Conservation (phyloP, 2,113 vertebrate species). For the Ophthalmolycus amberensis region DNA sequence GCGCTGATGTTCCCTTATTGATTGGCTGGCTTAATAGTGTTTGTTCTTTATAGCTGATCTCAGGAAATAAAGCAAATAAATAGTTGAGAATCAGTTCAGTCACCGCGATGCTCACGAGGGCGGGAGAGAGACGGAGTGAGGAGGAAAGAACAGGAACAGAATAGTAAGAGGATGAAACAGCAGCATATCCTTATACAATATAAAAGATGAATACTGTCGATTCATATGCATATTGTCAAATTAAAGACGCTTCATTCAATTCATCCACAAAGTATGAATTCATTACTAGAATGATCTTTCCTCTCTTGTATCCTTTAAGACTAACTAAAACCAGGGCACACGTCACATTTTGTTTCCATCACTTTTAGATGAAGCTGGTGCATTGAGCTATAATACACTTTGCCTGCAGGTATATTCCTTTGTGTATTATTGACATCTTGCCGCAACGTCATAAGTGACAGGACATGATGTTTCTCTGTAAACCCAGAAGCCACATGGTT, state of each 20-base stretch:
- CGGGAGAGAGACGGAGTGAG: conserved; percentile 49
- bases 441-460: conserved; percentile 26
- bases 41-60: conserved; percentile 87
- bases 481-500: conserved; percentile 55
- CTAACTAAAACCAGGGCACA: conserved; percentile 16
- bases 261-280: conserved; percentile 5
- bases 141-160: conserved; percentile 27
- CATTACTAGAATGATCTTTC: background rate
- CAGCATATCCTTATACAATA: conserved; percentile 38
- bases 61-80: conserved; percentile 86
- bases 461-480: conserved; percentile 46
- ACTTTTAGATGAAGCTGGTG: conserved; percentile 5
- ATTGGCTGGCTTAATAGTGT: conserved; percentile 86
- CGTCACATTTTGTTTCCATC: conserved; percentile 48
- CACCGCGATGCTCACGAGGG: conserved; percentile 50
- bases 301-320: background rate
- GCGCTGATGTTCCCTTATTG: conserved; percentile 84
- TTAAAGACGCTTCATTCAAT: background rate
- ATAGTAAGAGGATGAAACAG: conserved; percentile 33
- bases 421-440: conserved; percentile 56
- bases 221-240: background rate
- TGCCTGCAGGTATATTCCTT: conserved; percentile 50
- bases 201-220: conserved; percentile 1
- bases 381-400: conserved; percentile 13
- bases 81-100: conserved; percentile 78